Evolutionary conservation across 2,888 invertebrate species (phyloP), one percentile per base, ranked within the genome.

Genomic region (Aleiodes testaceus): DNA sequence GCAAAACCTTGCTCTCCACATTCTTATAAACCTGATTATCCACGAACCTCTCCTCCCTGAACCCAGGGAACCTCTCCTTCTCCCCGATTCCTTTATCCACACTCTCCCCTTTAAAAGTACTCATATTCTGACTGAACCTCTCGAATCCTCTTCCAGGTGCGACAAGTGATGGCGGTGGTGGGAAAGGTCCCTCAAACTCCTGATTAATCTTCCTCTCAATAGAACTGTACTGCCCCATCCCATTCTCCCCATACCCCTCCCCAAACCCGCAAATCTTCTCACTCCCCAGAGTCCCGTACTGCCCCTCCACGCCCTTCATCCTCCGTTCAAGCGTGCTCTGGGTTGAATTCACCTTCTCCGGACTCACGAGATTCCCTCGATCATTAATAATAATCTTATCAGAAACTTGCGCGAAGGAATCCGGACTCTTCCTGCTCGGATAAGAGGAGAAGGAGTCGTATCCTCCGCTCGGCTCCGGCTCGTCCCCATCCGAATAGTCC

Each of bases 401-500:
- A 79, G 49, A 36, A 75, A 80, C n/a, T 78, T 79, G 75, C 77
- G 79, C 20, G 72, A 74, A 45, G 75, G 70, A 26, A 68, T 88
- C 88, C 12, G 55, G 66, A 73, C 65, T 75, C 70, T 42, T 74
- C 61, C 63, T 77, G 50, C 45, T 75, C 52, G 20, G 72, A 42
- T 9, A 47, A 4, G 16, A 76, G 74, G 0, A 79, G 78, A 45
- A 49, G 16, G 81, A 82, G 59, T 80, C 85, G 79, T 89, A 88
- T 81, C 87, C 87, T 77, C 87, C 87, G 77, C 88, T 88, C 65
- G 88, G 85, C 68, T 89, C 89, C 42, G 85, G 88, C 72, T 93
- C 93, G 49, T 94, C 94, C 16, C 92, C 91, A 0, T 92, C 84
- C 1, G 82, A 79, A 18, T 18, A 66, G 18, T 92, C 93, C 1